These are phyloP conservation scores for Sepioteuthis lessoniana DNA, from an alignment of 2,888 invertebrate species.

Conservation along the genomic window DNA sequence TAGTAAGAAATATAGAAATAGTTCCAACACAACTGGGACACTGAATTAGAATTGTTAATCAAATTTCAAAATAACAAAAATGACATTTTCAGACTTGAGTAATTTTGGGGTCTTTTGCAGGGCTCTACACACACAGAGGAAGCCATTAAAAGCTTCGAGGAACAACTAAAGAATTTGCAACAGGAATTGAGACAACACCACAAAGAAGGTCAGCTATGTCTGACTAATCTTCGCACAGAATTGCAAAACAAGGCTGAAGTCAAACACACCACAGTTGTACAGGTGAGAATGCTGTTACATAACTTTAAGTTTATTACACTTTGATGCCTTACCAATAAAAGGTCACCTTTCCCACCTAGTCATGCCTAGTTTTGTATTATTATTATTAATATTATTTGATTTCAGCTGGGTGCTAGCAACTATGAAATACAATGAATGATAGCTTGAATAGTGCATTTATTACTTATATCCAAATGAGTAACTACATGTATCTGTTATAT, in stretches of 20 bases:
- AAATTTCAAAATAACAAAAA: neutral
- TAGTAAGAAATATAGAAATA: no score
- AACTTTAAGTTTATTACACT: no score
- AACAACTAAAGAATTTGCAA: slow-evolving; percentile 40
- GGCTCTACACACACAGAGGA: slow-evolving; percentile 40
- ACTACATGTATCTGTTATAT: no score
- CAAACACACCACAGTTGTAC: neutral
- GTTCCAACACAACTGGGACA: no score
- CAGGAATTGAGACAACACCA: slow-evolving; percentile 41
- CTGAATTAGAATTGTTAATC: neutral
- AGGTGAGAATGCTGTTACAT: neutral
- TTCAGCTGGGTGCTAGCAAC: no score
- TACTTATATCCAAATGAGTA: no score
- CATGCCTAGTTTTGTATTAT: no score
- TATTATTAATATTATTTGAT: no score
- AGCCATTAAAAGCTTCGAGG: slow-evolving; percentile 36
- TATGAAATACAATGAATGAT: no score
- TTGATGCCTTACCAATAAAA: no score
- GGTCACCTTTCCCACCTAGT: no score
- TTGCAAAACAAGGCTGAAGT: slow-evolving; percentile 6
- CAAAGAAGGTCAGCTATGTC: slow-evolving; percentile 25
- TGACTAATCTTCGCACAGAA: slow-evolving; percentile 36
- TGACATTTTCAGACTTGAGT: neutral
- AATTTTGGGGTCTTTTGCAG: neutral
- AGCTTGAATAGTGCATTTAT: no score